Evolutionary conservation across 35 echinoderm and acorn worm genomes (phyloP), one percentile per base, ranked within the genome.

Genomic region (Heliocidaris erythrogramma): DNA sequence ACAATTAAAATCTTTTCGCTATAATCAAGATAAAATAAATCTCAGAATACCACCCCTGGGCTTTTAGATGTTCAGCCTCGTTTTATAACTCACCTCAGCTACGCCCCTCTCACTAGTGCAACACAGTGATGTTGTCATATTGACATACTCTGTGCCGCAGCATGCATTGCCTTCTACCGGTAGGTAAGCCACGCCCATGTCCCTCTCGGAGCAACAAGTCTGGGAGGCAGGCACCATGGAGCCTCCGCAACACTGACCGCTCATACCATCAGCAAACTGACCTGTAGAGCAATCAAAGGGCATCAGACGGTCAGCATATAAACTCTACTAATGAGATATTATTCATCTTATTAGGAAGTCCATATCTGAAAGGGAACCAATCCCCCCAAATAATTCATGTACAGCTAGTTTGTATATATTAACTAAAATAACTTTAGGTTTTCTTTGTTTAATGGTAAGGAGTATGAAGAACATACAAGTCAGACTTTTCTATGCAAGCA

Each of bases 181-280:
- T 16, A 95, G 90, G 93, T 97, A 99, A 16, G 69, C 96, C 85
- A 95, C 49, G 13, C 96, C 97, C 30, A 93, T 84, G 29, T 95
- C 95, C 14, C 88, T 85, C 89, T 96, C 94, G 65, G 95, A 93
- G 95, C 98, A 99, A 60, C 98, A 99, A 8, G 96, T 95, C 65
- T 95, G 93, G 59, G 95, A 31, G 2, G 88, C 85, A 30, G 93
- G 85, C 48, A 99, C 93, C 24, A 99, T 94, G 60, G 94, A 86
- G 2, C 92, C 91, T 30, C 98, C 98, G 78, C 98, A 99, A 94
- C 98, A 99, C 95, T 97, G 96, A 90, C 94, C 85, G 92, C 96
- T 97, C 95, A 95, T 96, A 2, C 96, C 97, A 95, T 99, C 98
- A 95, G 95, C 90, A 93, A 99, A 99, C 12, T 93, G 95, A 71